Evolutionary conservation across 2,797 vertebrate genomes (phyloP).

Genomic region (Cossypha polioptera): DNA sequence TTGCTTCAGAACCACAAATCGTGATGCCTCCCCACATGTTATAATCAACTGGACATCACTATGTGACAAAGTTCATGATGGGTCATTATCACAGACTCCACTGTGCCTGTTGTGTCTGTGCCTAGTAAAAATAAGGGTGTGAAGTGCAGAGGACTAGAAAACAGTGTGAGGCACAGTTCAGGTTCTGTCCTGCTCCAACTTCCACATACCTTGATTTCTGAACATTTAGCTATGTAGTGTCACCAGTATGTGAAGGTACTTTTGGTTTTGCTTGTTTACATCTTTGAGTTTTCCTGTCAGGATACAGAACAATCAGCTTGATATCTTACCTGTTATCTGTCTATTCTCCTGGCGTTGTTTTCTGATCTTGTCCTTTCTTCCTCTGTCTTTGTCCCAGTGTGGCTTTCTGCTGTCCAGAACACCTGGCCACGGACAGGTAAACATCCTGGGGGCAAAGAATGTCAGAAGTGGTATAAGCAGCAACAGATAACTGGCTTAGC

Average conservation of each 20-base stretch:
- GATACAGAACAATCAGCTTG: neutral
- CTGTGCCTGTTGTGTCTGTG: neutral
- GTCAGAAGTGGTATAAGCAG: neutral
- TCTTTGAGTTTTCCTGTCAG: neutral
- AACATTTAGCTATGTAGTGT: neutral
- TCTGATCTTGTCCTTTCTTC: slow-evolving; percentile 42
- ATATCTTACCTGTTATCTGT: neutral
- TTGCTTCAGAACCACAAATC: neutral
- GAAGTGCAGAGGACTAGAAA: neutral
- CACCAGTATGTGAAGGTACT: neutral
- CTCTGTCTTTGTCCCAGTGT: slow-evolving; percentile 32
- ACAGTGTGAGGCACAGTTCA: neutral
- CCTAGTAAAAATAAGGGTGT: neutral
- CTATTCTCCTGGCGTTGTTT: neutral
- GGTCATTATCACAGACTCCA: neutral
- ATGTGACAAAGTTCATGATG: neutral
- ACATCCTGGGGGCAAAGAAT: neutral
- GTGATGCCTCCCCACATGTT: neutral
- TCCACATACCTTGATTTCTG: neutral
- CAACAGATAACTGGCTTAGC: neutral
- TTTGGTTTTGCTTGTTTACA: neutral
- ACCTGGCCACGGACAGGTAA: slow-evolving; percentile 58
- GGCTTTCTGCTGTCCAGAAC: slow-evolving; percentile 61
- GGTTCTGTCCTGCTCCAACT: neutral
- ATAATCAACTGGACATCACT: neutral